Evolutionary conservation across 2,113 vertebrate genomes (phyloP).

Genomic region (Diphyllodes magnificus): DNA sequence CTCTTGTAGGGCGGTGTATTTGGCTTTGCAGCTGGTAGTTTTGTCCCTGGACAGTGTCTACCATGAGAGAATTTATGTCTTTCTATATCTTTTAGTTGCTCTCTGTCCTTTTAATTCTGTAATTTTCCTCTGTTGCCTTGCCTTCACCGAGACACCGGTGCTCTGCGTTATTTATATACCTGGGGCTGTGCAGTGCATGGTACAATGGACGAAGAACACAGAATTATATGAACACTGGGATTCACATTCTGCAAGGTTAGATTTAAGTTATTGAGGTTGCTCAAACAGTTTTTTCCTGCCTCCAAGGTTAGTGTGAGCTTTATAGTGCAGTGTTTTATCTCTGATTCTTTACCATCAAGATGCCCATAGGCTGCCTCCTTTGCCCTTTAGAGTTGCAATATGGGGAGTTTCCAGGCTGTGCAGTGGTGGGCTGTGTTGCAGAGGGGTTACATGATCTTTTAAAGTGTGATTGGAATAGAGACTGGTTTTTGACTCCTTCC

Average conservation of each 20-base stretch:
- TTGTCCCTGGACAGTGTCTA: neutral
- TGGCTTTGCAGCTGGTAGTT: neutral
- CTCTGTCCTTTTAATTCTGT: neutral
- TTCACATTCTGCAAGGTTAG: neutral
- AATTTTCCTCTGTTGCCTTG: neutral
- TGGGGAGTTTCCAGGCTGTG: neutral
- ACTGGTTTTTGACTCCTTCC: neutral
- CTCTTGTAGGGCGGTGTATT: neutral
- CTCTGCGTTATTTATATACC: neutral
- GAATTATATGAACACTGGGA: neutral
- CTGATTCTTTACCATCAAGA: neutral
- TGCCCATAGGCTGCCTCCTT: neutral
- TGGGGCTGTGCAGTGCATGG: fast-evolving
- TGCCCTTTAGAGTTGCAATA: neutral
- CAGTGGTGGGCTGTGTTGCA: neutral
- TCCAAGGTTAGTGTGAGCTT: neutral
- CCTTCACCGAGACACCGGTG: neutral
- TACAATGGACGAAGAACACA: neutral
- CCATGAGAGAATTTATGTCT: neutral
- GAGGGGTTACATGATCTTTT: neutral
- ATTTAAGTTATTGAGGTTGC: neutral
- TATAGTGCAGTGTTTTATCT: neutral
- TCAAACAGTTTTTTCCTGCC: neutral
- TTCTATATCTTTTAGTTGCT: neutral
- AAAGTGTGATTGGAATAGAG: neutral